Base-by-base conservation (phyloP, 2,888 invertebrate species). In the Mimas tiliae region DNA sequence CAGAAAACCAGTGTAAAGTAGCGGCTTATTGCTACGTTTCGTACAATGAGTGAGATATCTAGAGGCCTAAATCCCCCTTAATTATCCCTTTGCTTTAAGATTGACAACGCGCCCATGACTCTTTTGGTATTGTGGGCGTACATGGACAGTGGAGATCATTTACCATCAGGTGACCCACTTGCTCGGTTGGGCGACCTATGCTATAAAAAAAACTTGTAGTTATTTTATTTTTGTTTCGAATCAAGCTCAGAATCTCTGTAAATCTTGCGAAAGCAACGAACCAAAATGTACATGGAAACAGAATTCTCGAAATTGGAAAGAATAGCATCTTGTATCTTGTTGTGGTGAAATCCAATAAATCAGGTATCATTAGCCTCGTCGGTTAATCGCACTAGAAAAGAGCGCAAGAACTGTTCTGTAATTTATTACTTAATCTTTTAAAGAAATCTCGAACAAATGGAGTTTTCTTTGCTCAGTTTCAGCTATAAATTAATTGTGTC, bases 381-480 rank as follows among this genome's bases (percentile, higher is more conserved):
- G 58, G 19, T 58, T 58, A 58, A 58, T 58, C 42, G 58, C 58
- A 11, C 42, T 38, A 55, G 58, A 58, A 58, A 53, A 58, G 16
- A 64, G 42, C 52, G 38, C 48, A 63, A 33, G 42, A 48, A 34
- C 63, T 50, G 34, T 34, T 52, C 52, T 42, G 51, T 42, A 19
- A 52, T 38, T 64, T 64, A 64, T 64, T 64, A 64, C 14, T 52
- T 52, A 64, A 52, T 64, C 52, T 64, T 50, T 64, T 51, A 42
- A 52, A 52, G 51, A 64, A 64, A 64, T 52, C 42, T 42, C 58
- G 58, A 19, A 42, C 58, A 58, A 58, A 58, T 58, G 6, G 58
- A 42, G 42, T 42, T 58, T 58, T 42, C 58, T 42, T 42, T 19
- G 9, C 50, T 19, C 42, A 2, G 12, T 42, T 58, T 58, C 7